phyloP scores from a whole-genome alignment of 2,888 invertebrate genomes.

The Habrosyne pyritoides region DNA sequence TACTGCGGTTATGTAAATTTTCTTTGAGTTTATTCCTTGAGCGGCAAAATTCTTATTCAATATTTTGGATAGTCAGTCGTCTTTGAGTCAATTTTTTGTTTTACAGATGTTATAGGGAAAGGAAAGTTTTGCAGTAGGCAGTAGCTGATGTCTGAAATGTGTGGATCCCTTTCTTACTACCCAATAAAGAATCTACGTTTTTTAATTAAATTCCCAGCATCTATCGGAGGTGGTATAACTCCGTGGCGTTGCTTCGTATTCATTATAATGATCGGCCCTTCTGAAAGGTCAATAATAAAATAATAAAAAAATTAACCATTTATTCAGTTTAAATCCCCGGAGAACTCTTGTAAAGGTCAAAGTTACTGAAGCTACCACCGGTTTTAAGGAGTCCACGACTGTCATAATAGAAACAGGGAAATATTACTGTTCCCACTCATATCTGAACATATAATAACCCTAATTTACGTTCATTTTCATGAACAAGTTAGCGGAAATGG shows the following conservation, averaged over 20 bases:
- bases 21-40: conserved; percentile 2
- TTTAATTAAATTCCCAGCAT: no score
- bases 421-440: conserved; percentile 15
- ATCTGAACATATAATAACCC: conserved; percentile 29
- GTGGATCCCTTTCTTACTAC: no score
- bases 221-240: no score
- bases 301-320: no score
- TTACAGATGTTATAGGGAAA: not conserved
- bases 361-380: not conserved
- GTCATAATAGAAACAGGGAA: not conserved
- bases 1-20: conserved; percentile 9
- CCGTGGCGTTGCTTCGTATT: no score
- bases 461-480: conserved; percentile 35
- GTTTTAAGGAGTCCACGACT: not conserved
- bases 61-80: not conserved
- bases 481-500: not conserved
- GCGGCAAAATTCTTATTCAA: not conserved
- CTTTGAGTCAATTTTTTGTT: not conserved
- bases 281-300: no score
- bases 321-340: no score
- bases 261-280: no score
- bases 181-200: no score
- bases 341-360: not conserved
- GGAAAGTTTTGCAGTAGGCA: no score
- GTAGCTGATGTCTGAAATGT: no score